Base-by-base conservation (phyloP, 2,113 vertebrate genomes). In the Corythornis madagascariensis region DNA sequence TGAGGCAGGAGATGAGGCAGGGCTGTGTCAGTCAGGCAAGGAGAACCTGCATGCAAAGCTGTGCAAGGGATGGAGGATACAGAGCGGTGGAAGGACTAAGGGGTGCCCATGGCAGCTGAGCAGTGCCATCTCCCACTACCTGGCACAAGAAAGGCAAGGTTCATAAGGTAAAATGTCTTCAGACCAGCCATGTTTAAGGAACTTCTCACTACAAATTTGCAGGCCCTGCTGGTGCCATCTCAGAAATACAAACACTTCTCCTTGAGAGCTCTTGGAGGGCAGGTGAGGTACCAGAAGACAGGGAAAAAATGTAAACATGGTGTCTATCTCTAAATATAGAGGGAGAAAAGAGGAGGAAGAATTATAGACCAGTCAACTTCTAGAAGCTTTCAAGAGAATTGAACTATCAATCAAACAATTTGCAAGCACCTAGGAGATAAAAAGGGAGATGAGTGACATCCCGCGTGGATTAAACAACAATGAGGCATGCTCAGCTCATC, bases 361-460 rank as follows among this genome's bases (percentile, higher is more conserved):
- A 81, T 92, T 91, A 93, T 35, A 89, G 91, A 87, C 35, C 71
- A 89, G 91, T 89, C 91, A 79, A 13, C 70, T 95, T 91, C 59
- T 81, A 69, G 71, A 87, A 89, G 87, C 78, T 94, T 91, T 89
- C 55, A 28, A 65, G 55, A 90, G 84, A 91, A 82, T 14, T 69
- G 63, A 89, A 38, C 82, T 73, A 87, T 91, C 94, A 94, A 48
- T 94, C 94, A 89, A 82, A 71, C 19, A 57, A 70, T 95, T 75
- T 82, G 67, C 75, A 65, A 91, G 87, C 71, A 91, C 75, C 85
- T 85, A 73, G 55, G 71, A 91, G 87, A 91, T 87, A 89, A 93
- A 94, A 91, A 88, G 28, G 71, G 82, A 83, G 82, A 92, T 85
- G 87, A 92, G 82, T 92, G 90, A 76, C 89, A 82, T 76, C 25